Conservation (phyloP, 2,888 invertebrate species). For the Odontocerum albicorne region DNA sequence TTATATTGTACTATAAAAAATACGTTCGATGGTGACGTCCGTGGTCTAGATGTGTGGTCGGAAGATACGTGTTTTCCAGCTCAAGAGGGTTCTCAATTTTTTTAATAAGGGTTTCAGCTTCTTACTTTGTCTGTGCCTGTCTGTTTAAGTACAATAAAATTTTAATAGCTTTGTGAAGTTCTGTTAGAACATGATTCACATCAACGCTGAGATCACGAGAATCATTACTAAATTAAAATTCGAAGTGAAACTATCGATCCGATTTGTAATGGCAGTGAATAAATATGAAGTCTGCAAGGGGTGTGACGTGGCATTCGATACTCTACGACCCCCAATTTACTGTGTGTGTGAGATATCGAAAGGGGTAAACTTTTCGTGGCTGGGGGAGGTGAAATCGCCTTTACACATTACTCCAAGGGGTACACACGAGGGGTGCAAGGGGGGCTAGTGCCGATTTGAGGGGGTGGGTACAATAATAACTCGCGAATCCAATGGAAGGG, state of each 20-base stretch:
- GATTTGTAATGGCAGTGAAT: slow-evolving; percentile 5
- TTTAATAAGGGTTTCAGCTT: no score
- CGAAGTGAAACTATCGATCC: slow-evolving; percentile 14
- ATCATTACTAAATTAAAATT: slow-evolving; percentile 7
- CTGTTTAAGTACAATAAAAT: no score
- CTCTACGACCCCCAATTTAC: slow-evolving; percentile 2
- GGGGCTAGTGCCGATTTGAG: not conserved
- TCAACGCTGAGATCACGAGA: slow-evolving; percentile 10
- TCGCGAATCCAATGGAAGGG: slow-evolving; percentile 13
- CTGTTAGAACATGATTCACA: no score
- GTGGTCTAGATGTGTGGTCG: no score
- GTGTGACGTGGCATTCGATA: slow-evolving; percentile 9
- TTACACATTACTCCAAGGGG: slow-evolving; percentile 11
- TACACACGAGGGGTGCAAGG: not conserved
- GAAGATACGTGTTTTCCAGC: no score
- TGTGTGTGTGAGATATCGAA: slow-evolving; percentile 26
- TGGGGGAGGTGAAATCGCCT: slow-evolving; percentile 24
- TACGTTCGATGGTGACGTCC: no score
- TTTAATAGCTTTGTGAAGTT: no score
- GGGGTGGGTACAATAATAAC: slow-evolving; percentile 23
- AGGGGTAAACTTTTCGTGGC: slow-evolving; percentile 24
- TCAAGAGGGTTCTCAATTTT: no score
- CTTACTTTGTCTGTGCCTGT: no score
- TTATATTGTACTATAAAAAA: no score
- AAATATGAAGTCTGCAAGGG: not conserved